A percentile compares a stretch with the other conserved stretches of the same genome.
Conservation (phyloP, 2,888 invertebrate species). For the Limnephilus auricula region DNA sequence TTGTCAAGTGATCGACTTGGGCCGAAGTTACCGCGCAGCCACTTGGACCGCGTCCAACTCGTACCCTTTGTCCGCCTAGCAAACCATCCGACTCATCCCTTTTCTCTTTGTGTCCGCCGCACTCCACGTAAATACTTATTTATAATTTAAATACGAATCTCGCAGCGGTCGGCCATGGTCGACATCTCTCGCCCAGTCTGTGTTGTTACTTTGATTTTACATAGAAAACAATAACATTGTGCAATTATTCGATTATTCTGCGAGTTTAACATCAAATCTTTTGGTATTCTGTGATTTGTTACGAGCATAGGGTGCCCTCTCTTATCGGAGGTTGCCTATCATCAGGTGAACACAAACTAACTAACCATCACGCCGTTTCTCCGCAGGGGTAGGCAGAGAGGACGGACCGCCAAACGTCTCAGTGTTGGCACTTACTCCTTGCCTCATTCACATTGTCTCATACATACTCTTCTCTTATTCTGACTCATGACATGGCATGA, state of each 20-base stretch:
- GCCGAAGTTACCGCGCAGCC: background rate
- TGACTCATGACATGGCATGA: too few species aligned
- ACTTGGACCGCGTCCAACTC: background rate
- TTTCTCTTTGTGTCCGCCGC: background rate
- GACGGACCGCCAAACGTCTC: too few species aligned
- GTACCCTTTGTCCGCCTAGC: background rate
- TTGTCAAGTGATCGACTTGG: background rate
- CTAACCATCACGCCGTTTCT: too few species aligned
- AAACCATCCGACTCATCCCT: background rate
- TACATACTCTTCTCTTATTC: too few species aligned
- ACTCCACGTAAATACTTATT: background rate
- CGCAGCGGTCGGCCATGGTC: background rate
- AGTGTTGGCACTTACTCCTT: too few species aligned
- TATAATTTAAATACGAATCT: background rate
- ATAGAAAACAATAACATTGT: background rate
- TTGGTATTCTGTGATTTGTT: background rate
- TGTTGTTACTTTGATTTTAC: background rate
- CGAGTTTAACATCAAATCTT: background rate
- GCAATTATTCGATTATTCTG: background rate
- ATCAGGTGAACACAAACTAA: conserved; percentile 2
- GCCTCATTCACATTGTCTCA: too few species aligned
- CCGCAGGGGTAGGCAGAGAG: too few species aligned
- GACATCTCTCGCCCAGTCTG: background rate
- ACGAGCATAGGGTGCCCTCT: background rate
- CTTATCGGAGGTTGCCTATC: background rate